Conservation (phyloP, 1,140 invertebrate species). For the Streblospio benedicti region DNA sequence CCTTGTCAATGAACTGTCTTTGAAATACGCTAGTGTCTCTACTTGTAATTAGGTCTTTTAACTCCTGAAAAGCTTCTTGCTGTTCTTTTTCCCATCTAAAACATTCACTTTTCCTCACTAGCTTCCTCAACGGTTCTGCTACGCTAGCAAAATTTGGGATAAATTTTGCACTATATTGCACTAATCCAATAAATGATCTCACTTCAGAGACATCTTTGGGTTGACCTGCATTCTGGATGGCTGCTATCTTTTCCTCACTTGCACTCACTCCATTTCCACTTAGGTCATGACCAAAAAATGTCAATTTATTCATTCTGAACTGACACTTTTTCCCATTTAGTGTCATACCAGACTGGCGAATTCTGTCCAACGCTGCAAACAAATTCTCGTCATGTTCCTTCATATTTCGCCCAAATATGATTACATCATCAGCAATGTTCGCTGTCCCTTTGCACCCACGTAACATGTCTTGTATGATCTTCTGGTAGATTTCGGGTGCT, state of each 20-base stretch:
- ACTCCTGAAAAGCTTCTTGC: conserved; percentile 17
- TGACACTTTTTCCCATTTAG: background rate
- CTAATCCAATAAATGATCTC: conserved; percentile 10
- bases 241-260: background rate
- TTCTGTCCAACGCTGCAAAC: background rate
- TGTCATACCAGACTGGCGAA: background rate
- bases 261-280: background rate
- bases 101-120: background rate
- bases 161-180: conserved; percentile 7
- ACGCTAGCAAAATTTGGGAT: conserved; percentile 11
- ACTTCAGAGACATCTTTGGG: conserved; percentile 9
- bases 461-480: background rate
- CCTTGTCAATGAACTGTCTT: no score
- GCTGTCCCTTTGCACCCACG: background rate
- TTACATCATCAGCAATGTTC: conserved; percentile 2
- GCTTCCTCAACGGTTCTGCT: background rate
- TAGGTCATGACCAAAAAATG: background rate
- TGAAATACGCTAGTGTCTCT: no score
- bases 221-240: background rate
- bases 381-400: background rate
- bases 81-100: conserved; percentile 7
- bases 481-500: conserved; percentile 18
- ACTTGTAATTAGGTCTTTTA: no score
- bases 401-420: background rate
- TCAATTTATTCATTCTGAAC: background rate